Base-by-base conservation (phyloP, 2,113 vertebrate genomes). In the Channa argus region DNA sequence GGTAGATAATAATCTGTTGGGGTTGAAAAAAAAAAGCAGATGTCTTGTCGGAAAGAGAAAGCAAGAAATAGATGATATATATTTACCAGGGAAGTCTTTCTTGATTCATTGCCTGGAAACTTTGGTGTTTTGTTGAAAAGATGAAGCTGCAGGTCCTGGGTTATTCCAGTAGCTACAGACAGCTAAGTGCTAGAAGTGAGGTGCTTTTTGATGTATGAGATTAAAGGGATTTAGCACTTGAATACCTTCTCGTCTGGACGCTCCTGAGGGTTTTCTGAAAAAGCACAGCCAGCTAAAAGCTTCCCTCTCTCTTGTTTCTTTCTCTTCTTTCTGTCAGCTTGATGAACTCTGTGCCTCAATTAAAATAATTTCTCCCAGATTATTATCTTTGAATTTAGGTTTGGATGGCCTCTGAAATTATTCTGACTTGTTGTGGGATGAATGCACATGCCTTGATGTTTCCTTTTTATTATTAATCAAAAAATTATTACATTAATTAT, bases 281-380 rank as follows among this genome's bases (percentile, higher is more conserved):
- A 81, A 74, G 69, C n/a, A 90, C 12, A 13, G 46, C 60, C 77
- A 86, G 68, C 68, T 75, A 71, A 84, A 87, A 85, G 77, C 71
- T 77, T 65, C 52, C 79, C 66, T 85, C 41, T 85, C 64, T 81
- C 72, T 68, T 61, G 55, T 46, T 50, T 71, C 63, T 54, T 33
- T 9, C 14, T 74, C 43, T 43, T 59, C 74, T 77, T 64, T 56
- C 45, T 53, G 46, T 80, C 60, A 74, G 92, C 93, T 92, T 92
- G 93, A 95, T 94, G 86, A 95, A 93, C 87, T 94, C 91, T 83
- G 71, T 63, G 88, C 93, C 55, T 77, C 73, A 94, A 96, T 96
- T 96, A 97, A 87, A 87, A 77, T 8, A 2, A 4, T 77, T 71
- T 74, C 46, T 63, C 41, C 34, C 90, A 90, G 87, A 91, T 94